Conservation (phyloP, 2,113 vertebrate genomes). For the Malurus elegans region DNA sequence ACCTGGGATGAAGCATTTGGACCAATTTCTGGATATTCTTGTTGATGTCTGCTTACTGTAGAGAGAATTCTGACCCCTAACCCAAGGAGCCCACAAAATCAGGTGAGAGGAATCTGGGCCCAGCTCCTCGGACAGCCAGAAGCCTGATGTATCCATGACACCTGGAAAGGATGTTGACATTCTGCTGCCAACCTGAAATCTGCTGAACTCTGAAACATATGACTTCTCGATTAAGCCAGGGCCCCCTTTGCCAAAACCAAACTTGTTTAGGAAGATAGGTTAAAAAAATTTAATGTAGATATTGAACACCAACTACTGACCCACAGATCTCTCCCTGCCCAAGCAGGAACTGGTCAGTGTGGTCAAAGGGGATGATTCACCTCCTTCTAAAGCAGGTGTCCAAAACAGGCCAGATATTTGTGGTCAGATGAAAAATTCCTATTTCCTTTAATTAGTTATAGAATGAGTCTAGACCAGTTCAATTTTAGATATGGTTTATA, state of each 20-base stretch:
- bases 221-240: background rate
- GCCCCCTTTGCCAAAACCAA: background rate
- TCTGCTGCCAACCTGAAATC: background rate
- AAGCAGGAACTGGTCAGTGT: background rate
- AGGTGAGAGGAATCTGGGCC: background rate
- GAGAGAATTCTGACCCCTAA: background rate
- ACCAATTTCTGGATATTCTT: background rate
- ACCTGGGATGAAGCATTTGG: background rate
- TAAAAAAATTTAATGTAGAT: background rate
- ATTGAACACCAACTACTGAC: background rate
- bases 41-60: background rate
- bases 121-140: background rate
- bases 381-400: background rate
- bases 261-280: background rate
- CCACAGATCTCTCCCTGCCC: background rate
- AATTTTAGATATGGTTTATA: background rate
- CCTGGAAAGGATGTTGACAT: background rate
- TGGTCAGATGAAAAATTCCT: background rate
- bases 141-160: background rate
- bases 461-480: background rate
- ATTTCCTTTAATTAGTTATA: background rate
- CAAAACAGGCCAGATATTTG: background rate
- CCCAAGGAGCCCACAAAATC: background rate
- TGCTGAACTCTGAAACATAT: background rate
- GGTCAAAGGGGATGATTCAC: background rate